Base-by-base conservation (phyloP, 2,888 invertebrate genomes). In the Meteorus cinctellus region DNA sequence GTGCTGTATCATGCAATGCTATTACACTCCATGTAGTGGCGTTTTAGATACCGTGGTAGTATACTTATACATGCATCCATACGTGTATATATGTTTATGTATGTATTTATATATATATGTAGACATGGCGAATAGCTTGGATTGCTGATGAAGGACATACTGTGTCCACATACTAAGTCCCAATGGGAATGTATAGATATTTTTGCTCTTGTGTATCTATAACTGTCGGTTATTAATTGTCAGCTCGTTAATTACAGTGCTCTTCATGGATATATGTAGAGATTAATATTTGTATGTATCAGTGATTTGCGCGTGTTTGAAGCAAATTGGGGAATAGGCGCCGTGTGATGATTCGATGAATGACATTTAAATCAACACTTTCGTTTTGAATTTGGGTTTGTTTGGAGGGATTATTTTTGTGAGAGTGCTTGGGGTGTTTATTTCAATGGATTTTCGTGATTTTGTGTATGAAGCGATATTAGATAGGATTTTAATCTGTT, bases 1-100 rank as follows among this genome's bases (percentile, higher is more conserved):
- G 85, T 81, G 78, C 81, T 80, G 83, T 81, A 83, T 84, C 87
- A 87, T 87, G 87, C 86, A 82, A 86, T 83, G 84, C 85, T 84
- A 84, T 86, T 86, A 83, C 83, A 81, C 82, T 83, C 82, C 81
- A 77, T 83, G 81, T 82, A 81, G 83, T 82, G 83, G 82, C 82
- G 81, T 85, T 85, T 85, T 82, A 84, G 83, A 55, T 55, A 55
- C 19, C 55, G 55, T 55, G 19, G 78, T 79, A 80, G 75, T 67
- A 60, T 16, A 55, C 69, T 60, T 66, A 76, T 69, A 62, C 41
- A 55, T 60, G 41, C 34, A 45, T 31, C 24, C n/a, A 19, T 71
- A 41, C 31, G 27, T 14, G 3, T 63, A n/a, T 48, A 45, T 45
- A 67, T 24, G 12, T n/a, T 1, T 55, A 55, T 19, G 19, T 19